Base-by-base conservation (phyloP, 2,113 vertebrate species). In the Apteryx mantelli region DNA sequence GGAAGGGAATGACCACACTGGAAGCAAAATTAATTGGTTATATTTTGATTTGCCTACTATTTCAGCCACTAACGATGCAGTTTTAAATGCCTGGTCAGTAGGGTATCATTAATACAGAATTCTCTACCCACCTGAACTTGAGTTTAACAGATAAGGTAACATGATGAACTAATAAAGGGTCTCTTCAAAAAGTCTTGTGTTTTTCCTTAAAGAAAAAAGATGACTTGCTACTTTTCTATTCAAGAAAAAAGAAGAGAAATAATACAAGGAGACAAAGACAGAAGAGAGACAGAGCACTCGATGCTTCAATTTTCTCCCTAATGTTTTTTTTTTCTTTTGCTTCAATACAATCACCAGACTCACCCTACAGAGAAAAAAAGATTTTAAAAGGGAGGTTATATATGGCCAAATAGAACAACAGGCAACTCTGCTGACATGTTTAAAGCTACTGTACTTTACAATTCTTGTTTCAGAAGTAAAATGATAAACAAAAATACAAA, bases 401-500 rank as follows among this genome's bases (percentile, higher is more conserved):
- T 36, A 63, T 1, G 5, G 58, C 77, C 44, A 42, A n/a, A 91
- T 86, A 93, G 61, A 93, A 96, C 48, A 61, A 73, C n/a, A 30
- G 81, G 95, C 73, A 95, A 93, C 77, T 82, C 44, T 36, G 44
- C 70, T 82, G 74, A 78, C 68, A 64, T n/a, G 50, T 87, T 91
- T 95, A 87, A 85, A 95, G 89, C 70, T 65, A 76, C 89, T 80
- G 53, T 76, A 95, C 84, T 87, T 87, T 5, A 73, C 40, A 84
- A 61, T 85, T 86, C 86, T 82, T 75, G 86, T 84, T 93, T 97
- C 86, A 95, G 91, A 95, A 92, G 61, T 91, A 93, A 92, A 95
- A 92, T 18, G 58, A 89, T 85, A 95, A 96, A 97, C 92, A 96
- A 87, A 96, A 96, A 89, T 48, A 6, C 94, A 97, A 95, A 95